Evolutionary conservation across 92 coral and sea anemone species (phyloP).

Genomic region (Palythoa grandis): DNA sequence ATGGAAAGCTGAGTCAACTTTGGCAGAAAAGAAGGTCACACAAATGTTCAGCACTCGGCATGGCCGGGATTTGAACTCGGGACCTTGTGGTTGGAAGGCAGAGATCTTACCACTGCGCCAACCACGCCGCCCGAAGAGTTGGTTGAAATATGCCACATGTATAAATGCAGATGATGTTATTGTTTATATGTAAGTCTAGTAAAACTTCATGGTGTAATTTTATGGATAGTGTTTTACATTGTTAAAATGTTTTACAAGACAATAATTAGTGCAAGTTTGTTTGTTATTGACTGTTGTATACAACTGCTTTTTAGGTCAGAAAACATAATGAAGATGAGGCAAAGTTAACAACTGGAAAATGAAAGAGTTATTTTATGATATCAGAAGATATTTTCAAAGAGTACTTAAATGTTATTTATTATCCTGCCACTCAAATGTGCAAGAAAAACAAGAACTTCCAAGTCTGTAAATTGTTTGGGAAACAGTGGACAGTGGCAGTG

Average conservation of each 20-base stretch:
- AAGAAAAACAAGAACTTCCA: background rate
- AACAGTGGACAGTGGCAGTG: background rate
- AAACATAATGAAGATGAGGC: constrained; percentile 26
- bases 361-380: constrained; percentile 30
- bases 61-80: too few species aligned
- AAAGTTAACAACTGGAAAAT: constrained; percentile 20
- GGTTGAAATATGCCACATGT: too few species aligned
- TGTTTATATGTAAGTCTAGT: too few species aligned
- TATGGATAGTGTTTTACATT: background rate
- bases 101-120: too few species aligned
- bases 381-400: constrained; percentile 42
- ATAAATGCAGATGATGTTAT: too few species aligned
- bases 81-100: too few species aligned
- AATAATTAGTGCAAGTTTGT: background rate
- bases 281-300: background rate
- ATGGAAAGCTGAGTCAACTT: too few species aligned
- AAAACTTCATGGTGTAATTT: too few species aligned
- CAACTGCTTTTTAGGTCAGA: constrained; percentile 20
- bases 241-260: background rate
- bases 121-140: too few species aligned
- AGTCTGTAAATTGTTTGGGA: background rate
- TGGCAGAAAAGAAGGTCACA: too few species aligned
- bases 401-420: constrained; percentile 34
- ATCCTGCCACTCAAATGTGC: background rate
- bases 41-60: too few species aligned